Evolutionary conservation across 2,113 vertebrate genomes (phyloP), one percentile per base, ranked within the genome.

Genomic region (Pygoscelis antarcticus): DNA sequence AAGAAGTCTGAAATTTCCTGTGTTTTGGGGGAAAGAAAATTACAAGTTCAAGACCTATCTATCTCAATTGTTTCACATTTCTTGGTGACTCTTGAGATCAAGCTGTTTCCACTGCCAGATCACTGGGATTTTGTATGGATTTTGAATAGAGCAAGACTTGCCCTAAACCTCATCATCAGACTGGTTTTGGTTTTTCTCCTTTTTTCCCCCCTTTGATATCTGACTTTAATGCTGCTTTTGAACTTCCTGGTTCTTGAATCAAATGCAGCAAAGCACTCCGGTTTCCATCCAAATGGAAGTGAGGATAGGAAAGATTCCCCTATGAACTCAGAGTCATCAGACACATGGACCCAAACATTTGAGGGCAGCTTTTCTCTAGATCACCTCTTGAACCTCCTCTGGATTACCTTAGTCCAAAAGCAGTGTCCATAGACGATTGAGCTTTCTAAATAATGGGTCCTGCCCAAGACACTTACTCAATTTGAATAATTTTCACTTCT

Each of bases 181-280:
- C 12, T 40, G 2, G 1, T 11, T 69, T 78, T 1, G 3, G 1
- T 25, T 38, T 11, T 9, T 1, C 4, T 5, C 8, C 1, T 5
- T 17, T 47, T 36, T 16, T 2, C 1, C 11, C 29, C 3, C 2
- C 38, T 54, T n/a, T 16, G 34, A 12, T 78, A 8, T 23, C 15
- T 87, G 57, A 55, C 21, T 69, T 96, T 16, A 32, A 10, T 49
- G 34, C 2, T 54, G 26, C 11, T 40, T 94, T 86, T 70, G 21
- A 70, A 58, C 21, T 61, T 60, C 17, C 11, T 54, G 6, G 2
- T 70, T 65, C 68, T 86, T 61, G 51, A 77, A 30, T n/a, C 34
- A 49, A 80, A 44, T 0, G 2, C 34, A 80, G 34, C 55, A 70
- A 77, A 81, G 22, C 17, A 5, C 8, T 89, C 44, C 21, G 40